phyloP scores from a whole-genome alignment of 2,888 invertebrate genomes.

The Antitype chi region DNA sequence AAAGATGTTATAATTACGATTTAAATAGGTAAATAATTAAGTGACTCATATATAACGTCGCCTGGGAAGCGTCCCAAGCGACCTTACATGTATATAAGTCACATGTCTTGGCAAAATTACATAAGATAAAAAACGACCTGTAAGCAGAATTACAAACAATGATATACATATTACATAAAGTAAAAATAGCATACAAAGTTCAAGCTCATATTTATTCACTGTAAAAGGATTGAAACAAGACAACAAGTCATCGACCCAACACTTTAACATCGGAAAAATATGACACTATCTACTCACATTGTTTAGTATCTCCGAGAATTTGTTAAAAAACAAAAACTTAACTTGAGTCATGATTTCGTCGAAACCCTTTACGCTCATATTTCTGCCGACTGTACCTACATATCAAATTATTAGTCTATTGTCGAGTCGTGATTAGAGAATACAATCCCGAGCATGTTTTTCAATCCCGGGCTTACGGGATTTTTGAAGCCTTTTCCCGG shows the following conservation, averaged over 20 bases:
- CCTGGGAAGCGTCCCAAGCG: too few species aligned
- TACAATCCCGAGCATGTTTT: too few species aligned
- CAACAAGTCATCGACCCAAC: slow-evolving; percentile 18
- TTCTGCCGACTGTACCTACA: slow-evolving; percentile 52
- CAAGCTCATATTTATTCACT: not conserved
- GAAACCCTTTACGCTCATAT: slow-evolving; percentile 20
- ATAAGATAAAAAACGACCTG: not conserved
- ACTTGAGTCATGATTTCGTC: slow-evolving; percentile 11
- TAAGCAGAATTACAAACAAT: not conserved
- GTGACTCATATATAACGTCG: too few species aligned
- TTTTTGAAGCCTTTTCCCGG: too few species aligned
- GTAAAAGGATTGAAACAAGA: not conserved
- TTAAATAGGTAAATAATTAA: too few species aligned
- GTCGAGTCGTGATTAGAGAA: slow-evolving; percentile 67
- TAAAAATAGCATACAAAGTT: not conserved
- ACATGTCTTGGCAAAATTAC: too few species aligned
- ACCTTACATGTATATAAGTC: too few species aligned
- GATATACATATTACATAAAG: not conserved
- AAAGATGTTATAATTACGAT: too few species aligned
- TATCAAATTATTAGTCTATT: slow-evolving; percentile 60
- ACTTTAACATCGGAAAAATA: slow-evolving; percentile 30
- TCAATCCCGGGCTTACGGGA: too few species aligned
- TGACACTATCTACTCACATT: slow-evolving; percentile 10
- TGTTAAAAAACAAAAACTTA: not conserved
- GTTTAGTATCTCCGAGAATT: not conserved